Evolutionary conservation across 2,888 invertebrate genomes (phyloP).

Genomic region (Tenodera sinensis): DNA sequence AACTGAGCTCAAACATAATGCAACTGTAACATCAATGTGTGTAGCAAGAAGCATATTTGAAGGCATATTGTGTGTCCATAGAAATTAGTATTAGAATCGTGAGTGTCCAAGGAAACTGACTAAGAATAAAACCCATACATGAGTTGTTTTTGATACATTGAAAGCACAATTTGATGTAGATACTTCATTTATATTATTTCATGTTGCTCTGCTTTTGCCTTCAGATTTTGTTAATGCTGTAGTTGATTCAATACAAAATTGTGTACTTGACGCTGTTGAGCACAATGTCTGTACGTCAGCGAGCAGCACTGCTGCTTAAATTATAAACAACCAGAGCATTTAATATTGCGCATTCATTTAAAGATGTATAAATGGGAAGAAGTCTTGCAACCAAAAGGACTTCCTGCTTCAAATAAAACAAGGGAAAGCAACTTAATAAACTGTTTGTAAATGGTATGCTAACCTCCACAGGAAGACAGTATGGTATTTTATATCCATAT

Average conservation of each 20-base stretch:
- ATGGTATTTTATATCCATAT: too few species aligned
- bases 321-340: neutral
- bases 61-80: neutral
- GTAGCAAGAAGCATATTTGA: neutral
- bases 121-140: too few species aligned
- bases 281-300: neutral
- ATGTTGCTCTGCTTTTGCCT: neutral
- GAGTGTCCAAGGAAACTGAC: too few species aligned
- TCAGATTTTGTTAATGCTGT: neutral
- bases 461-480: too few species aligned
- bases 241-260: neutral
- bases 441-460: too few species aligned
- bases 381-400: too few species aligned
- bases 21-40: neutral
- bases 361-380: too few species aligned
- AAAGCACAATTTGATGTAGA: neutral
- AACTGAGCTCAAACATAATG: constrained; percentile 2
- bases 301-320: neutral
- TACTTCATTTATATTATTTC: neutral
- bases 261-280: neutral
- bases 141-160: neutral
- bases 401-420: too few species aligned
- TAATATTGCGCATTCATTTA: neutral
- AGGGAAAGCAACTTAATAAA: too few species aligned
- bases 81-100: neutral